Evolutionary conservation across 2,888 invertebrate species (phyloP), one percentile per base, ranked within the genome.

Genomic region (Elmis aenea): DNA sequence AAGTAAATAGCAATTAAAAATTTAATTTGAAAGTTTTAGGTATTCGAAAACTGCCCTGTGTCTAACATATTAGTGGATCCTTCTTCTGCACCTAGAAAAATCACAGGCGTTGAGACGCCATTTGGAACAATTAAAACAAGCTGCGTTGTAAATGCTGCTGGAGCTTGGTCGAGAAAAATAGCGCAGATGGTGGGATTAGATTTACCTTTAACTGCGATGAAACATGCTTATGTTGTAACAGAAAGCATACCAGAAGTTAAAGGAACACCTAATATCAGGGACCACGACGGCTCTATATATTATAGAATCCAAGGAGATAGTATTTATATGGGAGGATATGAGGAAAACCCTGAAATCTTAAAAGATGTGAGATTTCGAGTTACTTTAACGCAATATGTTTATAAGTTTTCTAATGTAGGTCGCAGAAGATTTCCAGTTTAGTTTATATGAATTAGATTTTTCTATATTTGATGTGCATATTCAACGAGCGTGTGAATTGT

Each of bases 391-490:
- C n/a, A 5, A 8, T 18, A 30, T 23, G 13, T 25, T 25, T 26
- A 11, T 27, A 3, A 20, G 5, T 24, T 5, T 15, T 24, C 10
- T 4, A 8, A 13, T 46, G 13, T 51, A 84, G 74, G 76, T 88
- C 6, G 77, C 83, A 9, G 74, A 79, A 44, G 82, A 89, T 57
- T 87, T 88, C 49, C 76, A 85, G 38, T 94, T 92, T 60, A 79
- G 84, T 14, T 70, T 94, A 1, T 93, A 85, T 61, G 90, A 94
- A 40, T 65, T 94, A 36, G 89, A 94, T 57, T 91, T 87, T 83
- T 81, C 83, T 26, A 76, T 87, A 2, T 93, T 93, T 58, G 81
- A 83, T 13, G 71, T 78, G 0, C 88, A 91, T 59, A 75, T 90
- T 59, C 74, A 73, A 45, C 77, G 79, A 31, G 87, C 89, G 1